Evolutionary conservation across 2,113 vertebrate genomes (phyloP), one percentile per base, ranked within the genome.

Genomic region (Chloebia gouldiae): DNA sequence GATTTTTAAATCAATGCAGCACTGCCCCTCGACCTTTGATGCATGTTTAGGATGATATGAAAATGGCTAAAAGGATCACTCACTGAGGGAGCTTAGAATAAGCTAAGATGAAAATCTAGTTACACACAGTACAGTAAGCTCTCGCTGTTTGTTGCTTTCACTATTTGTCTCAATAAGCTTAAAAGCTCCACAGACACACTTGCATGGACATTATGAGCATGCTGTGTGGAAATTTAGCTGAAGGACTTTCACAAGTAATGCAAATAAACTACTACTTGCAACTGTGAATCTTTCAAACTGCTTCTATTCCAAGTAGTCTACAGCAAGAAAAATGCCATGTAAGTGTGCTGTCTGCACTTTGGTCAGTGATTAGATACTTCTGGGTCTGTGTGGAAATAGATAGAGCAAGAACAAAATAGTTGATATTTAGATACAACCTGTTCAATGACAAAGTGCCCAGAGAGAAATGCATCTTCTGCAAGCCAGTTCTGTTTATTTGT

Each of bases 141-240:
- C 64, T 97, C 37, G 0, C 40, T 79, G 37, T 85, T 93, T 63
- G 70, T 92, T 95, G 50, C 75, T 85, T 89, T 81, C 50, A 51
- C 90, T 92, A 49, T 96, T 94, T 91, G 59, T 96, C 92, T 96
- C 73, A 85, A 81, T 96, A 88, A 95, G 42, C 92, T 92, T 95
- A 95, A 97, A 92, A 95, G 90, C 82, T 93, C 95, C 76, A 81
- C 76, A 88, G 93, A 84, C 90, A 84, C 68, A 82, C 79, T 94
- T 90, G 88, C 81, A 82, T 51, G 75, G 92, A 54, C 85, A 40
- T 96, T 96, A 93, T 96, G 79, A 96, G 69, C 13, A 8, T 78
- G 86, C 94, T 93, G 64, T 79, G 91, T 92, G 63, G 81, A 79
- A 95, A 96, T 97, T 85, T 96, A 85, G 83, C 83, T 96, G 92